Evolutionary conservation across 2,797 vertebrate genomes (phyloP), one percentile per base, ranked within the genome.

Genomic region (Pempheris klunzingeri): DNA sequence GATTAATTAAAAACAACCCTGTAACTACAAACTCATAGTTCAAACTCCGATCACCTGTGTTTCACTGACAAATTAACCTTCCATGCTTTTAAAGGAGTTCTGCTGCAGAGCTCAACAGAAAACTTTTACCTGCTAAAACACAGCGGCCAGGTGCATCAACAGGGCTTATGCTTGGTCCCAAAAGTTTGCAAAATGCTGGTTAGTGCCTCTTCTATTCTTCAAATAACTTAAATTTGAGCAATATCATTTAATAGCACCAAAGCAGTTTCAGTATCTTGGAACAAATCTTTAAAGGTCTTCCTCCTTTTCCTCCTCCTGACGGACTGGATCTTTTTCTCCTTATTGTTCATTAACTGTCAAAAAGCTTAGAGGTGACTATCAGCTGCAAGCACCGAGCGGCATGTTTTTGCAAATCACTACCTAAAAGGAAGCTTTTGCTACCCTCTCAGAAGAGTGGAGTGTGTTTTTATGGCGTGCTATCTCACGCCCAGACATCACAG

Each of bases 401-500:
- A 36, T 20, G 18, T 75, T 46, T 64, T 71, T 22, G 30, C 38
- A 66, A 38, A 64, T 61, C 58, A 6, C 38, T 0, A 7, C 39
- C 24, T 52, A 71, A 20, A 32, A 41, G 39, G 46, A 66, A 22
- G 47, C 0, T 36, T 34, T 14, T 52, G 36, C 18, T 12, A 1
- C 24, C 11, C 15, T 54, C 15, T 58, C 18, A 15, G 68, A 76
- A 12, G 57, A 77, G 47, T 52, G 5, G 28, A 22, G 59, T 34
- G 12, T 72, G 71, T 73, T 78, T 82, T 64, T 38, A 49, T 15
- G 54, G 30, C 57, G 1, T 18, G 1, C 60, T 70, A 38, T 84
- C 74, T 67, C 2, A 49, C 66, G 62, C 47, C 52, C n/a, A 84
- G 81, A 90, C 84, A 87, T 80, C 77, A 88, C 80, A 85, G 66